Evolutionary conservation across 2,888 invertebrate species (phyloP).

Genomic region (Pyrocoelia pectoralis): DNA sequence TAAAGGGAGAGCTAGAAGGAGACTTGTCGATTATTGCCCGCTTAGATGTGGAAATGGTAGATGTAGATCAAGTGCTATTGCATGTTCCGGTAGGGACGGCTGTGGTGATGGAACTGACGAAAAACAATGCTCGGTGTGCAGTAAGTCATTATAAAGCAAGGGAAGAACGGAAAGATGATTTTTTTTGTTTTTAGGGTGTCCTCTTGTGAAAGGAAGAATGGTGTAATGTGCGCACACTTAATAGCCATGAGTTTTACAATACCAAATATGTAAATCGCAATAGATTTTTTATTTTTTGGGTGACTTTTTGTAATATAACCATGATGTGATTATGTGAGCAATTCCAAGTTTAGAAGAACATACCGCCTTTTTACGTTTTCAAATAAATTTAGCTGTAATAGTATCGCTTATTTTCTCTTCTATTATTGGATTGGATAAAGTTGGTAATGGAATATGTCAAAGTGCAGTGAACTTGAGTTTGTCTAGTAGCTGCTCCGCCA

Average conservation of each 20-base stretch:
- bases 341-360: too few relatives aligned
- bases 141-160: slow-evolving; percentile 79
- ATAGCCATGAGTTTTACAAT: background rate
- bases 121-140: slow-evolving; percentile 82
- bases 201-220: background rate
- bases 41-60: slow-evolving; percentile 87
- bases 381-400: too few relatives aligned
- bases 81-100: slow-evolving; percentile 89
- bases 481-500: too few relatives aligned
- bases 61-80: slow-evolving; percentile 87
- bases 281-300: slow-evolving; percentile 12
- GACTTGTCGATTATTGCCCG: slow-evolving; percentile 73
- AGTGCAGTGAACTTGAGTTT: too few relatives aligned
- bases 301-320: background rate
- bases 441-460: too few relatives aligned
- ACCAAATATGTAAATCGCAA: slow-evolving; percentile 13
- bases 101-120: slow-evolving; percentile 93
- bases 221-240: background rate
- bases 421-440: too few relatives aligned
- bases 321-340: too few relatives aligned
- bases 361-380: too few relatives aligned
- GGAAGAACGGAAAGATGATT: slow-evolving; percentile 62
- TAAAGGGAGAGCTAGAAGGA: slow-evolving; percentile 64
- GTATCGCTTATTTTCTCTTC: too few relatives aligned
- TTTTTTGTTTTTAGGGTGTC: background rate